Conservation (phyloP, 2,113 vertebrate species). For the Podocnemis expansa region DNA sequence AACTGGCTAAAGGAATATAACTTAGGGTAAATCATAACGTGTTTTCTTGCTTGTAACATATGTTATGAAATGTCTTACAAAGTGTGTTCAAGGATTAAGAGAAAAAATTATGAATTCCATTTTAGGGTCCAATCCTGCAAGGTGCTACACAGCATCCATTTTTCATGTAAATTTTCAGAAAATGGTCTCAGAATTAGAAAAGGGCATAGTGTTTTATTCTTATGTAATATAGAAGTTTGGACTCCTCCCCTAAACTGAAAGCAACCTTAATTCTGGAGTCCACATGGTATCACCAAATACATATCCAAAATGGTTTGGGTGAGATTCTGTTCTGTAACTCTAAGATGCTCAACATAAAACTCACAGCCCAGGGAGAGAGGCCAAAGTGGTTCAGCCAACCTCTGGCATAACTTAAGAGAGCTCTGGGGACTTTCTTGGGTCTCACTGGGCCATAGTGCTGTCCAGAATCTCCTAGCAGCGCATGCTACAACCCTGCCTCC, state of each 20-base stretch:
- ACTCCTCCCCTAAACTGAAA: background rate
- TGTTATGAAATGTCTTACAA: background rate
- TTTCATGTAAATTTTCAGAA: background rate
- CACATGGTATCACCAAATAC: background rate
- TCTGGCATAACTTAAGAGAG: background rate
- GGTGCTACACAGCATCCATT: background rate
- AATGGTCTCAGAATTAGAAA: background rate
- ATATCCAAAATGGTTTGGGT: background rate
- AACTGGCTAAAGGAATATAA: conserved; percentile 99
- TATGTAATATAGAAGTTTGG: background rate
- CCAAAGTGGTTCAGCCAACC: background rate
- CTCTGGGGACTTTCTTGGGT: background rate
- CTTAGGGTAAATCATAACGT: conserved; percentile 83
- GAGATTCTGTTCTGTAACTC: background rate
- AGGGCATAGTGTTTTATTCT: background rate
- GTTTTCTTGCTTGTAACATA: background rate
- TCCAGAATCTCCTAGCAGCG: background rate
- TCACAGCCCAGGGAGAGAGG: background rate
- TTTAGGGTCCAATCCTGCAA: background rate
- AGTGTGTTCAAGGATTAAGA: background rate
- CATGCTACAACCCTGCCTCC: background rate
- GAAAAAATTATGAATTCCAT: background rate
- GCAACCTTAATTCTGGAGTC: background rate
- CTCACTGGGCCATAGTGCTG: background rate
- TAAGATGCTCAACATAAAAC: background rate